Evolutionary conservation across 2,113 vertebrate genomes (phyloP).

Genomic region (Ginglymostoma cirratum): DNA sequence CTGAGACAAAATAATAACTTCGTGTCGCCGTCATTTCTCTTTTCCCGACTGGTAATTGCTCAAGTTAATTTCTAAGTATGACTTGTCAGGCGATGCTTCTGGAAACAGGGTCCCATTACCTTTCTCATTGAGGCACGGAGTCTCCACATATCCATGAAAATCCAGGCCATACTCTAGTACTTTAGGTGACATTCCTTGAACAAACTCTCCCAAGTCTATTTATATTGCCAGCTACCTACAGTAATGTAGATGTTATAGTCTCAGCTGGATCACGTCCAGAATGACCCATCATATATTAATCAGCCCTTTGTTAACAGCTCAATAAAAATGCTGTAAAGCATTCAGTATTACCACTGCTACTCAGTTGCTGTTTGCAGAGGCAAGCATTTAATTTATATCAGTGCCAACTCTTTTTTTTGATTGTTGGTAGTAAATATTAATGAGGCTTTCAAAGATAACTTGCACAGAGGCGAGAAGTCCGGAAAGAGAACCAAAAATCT

Average conservation of each 20-base stretch:
- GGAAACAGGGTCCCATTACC: not conserved
- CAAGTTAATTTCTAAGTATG: not conserved
- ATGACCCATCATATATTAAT: not conserved
- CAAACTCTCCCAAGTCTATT: not conserved
- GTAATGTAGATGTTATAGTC: not conserved
- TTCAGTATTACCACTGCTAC: not conserved
- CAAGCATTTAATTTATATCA: not conserved
- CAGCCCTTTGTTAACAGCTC: not conserved
- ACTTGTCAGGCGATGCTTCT: not conserved
- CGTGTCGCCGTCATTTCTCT: no score
- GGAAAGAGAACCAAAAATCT: no score
- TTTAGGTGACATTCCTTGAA: not conserved
- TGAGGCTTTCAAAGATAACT: not conserved
- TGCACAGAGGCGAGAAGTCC: not conserved
- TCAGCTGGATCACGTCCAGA: not conserved
- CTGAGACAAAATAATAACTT: no score
- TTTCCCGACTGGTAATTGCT: no score
- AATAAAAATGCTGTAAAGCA: not conserved
- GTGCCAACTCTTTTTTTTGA: not conserved
- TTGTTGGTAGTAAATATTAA: not conserved
- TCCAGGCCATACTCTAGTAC: not conserved
- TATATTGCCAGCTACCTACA: not conserved
- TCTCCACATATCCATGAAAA: not conserved
- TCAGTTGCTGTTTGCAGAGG: not conserved
- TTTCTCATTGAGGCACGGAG: not conserved